phyloP scores from a whole-genome alignment of 2,113 vertebrate species.

The Hippolais icterina region DNA sequence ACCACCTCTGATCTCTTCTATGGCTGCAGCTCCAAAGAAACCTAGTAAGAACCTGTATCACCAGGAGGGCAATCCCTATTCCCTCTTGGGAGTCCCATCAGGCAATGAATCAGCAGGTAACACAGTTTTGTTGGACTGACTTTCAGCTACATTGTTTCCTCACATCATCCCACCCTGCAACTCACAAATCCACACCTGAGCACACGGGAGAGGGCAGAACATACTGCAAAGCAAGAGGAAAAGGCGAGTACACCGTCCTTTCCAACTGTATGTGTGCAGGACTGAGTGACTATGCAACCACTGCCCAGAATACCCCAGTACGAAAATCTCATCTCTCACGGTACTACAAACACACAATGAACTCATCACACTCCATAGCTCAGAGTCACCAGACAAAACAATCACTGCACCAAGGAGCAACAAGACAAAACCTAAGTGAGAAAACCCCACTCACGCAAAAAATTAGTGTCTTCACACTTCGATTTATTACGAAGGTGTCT shows the following conservation, averaged over 20 bases:
- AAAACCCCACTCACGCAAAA: neutral
- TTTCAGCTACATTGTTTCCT: neutral
- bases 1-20: neutral
- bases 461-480: neutral
- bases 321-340: neutral
- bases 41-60: neutral
- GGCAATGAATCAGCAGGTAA: neutral
- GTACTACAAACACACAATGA: rapidly evolving
- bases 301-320: neutral
- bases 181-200: neutral
- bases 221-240: neutral
- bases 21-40: neutral
- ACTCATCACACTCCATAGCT: neutral
- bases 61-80: neutral
- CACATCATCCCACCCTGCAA: neutral
- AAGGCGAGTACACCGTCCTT: rapidly evolving
- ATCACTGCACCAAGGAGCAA: neutral
- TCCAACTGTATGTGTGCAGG: neutral
- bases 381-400: neutral
- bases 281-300: neutral
- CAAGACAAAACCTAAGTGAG: neutral
- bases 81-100: neutral
- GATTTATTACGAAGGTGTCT: neutral
- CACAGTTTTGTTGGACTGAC: neutral
- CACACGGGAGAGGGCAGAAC: neutral